Evolutionary conservation across 2,113 vertebrate species (phyloP).

Genomic region (Poeciliopsis prolifica): DNA sequence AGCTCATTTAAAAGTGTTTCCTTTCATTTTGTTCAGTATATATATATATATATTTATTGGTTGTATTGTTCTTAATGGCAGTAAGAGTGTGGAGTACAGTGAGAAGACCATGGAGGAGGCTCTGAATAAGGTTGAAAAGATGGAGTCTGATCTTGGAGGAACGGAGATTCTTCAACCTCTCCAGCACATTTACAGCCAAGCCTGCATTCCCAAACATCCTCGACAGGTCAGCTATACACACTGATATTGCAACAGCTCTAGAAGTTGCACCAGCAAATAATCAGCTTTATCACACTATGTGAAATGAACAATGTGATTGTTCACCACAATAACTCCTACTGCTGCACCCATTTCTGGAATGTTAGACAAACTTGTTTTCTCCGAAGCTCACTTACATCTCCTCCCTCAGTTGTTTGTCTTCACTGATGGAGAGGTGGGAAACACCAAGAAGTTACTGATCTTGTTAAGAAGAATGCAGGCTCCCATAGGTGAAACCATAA

Average conservation of each 20-base stretch:
- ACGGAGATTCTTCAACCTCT: conserved; percentile 83
- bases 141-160: conserved; percentile 79
- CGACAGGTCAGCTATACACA: conserved; percentile 76
- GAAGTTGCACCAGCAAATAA: background rate
- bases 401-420: conserved; percentile 85
- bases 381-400: background rate
- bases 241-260: no score
- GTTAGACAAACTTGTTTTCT: no score
- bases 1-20: no score
- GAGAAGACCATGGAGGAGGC: conserved; percentile 81
- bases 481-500: background rate
- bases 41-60: no score
- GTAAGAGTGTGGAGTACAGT: conserved; percentile 83
- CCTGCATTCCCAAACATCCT: conserved; percentile 71
- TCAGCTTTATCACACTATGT: background rate
- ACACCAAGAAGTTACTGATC: conserved; percentile 78
- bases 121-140: conserved; percentile 67
- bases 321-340: background rate
- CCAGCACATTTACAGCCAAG: conserved; percentile 76
- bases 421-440: conserved; percentile 87
- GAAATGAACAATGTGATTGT: background rate
- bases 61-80: conserved; percentile 41
- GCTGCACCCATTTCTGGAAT: no score
- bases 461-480: conserved; percentile 70
- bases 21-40: no score